phyloP scores from a whole-genome alignment of 2,113 vertebrate species.

The Ivindomyrus marchei region DNA sequence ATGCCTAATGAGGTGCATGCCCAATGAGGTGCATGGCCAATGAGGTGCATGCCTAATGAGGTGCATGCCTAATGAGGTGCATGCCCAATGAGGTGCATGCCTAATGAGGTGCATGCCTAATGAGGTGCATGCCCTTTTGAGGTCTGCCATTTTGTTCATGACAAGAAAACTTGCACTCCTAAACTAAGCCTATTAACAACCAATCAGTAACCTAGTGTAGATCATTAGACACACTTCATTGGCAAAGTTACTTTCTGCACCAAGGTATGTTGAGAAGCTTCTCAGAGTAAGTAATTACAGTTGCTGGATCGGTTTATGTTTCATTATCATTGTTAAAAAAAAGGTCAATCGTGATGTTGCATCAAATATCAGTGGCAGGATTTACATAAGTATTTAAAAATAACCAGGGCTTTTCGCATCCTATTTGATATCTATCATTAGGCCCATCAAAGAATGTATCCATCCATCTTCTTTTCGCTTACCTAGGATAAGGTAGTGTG shows the following conservation, averaged over 20 bases:
- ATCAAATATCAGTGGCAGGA: neutral
- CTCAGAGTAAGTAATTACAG: neutral
- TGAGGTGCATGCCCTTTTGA: no score
- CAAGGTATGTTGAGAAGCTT: neutral
- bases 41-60: neutral
- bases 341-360: neutral
- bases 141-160: neutral
- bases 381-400: neutral
- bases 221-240: neutral
- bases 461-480: neutral
- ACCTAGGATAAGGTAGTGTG: neutral
- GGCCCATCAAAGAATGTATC: neutral
- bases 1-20: neutral
- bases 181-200: neutral
- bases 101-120: no score
- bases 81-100: no score
- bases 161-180: neutral
- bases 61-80: no score
- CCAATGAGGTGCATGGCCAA: no score
- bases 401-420: neutral
- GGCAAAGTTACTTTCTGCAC: neutral
- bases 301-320: neutral
- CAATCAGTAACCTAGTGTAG: neutral
- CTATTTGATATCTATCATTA: neutral
- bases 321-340: neutral